Percentiles rank a stretch among this genome's conserved stretches.
Evolutionary conservation across 2,888 invertebrate genomes (phyloP).

Genomic region (Protula sp.): DNA sequence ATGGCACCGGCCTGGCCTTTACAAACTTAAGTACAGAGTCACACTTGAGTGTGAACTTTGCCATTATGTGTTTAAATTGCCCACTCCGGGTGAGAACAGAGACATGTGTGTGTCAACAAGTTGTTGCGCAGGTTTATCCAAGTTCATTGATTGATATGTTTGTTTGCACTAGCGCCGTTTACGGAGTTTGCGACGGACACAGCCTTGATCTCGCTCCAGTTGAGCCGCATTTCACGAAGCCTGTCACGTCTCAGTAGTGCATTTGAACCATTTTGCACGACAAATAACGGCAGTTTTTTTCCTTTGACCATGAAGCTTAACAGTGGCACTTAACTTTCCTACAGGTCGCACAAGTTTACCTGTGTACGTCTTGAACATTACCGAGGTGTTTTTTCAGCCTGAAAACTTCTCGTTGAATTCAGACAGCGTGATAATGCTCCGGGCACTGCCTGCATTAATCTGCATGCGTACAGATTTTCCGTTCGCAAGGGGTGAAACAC

Average conservation of each 20-base stretch:
- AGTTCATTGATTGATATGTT: no score
- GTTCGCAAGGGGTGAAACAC: neutral
- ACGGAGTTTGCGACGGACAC: no score
- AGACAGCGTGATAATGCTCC: neutral
- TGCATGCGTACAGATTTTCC: neutral
- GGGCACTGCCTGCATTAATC: neutral
- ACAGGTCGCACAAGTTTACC: neutral
- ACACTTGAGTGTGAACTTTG: neutral
- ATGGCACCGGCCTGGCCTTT: neutral
- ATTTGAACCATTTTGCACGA: no score
- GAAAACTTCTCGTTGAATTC: neutral
- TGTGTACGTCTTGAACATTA: neutral
- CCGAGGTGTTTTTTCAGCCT: neutral
- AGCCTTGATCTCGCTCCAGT: no score
- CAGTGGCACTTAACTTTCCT: no score
- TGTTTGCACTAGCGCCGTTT: no score
- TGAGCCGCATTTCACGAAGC: no score
- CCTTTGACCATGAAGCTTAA: no score
- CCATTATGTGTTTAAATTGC: neutral
- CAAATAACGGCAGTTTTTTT: no score
- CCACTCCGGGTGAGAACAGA: neutral
- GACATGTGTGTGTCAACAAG: no score
- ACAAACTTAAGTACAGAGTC: neutral
- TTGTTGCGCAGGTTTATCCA: no score
- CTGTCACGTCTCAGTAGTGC: no score